A percentile compares a stretch with the other conserved stretches of the same genome.
Conservation (phyloP, 2,113 vertebrate genomes). For the Tragelaphus buxtoni region DNA sequence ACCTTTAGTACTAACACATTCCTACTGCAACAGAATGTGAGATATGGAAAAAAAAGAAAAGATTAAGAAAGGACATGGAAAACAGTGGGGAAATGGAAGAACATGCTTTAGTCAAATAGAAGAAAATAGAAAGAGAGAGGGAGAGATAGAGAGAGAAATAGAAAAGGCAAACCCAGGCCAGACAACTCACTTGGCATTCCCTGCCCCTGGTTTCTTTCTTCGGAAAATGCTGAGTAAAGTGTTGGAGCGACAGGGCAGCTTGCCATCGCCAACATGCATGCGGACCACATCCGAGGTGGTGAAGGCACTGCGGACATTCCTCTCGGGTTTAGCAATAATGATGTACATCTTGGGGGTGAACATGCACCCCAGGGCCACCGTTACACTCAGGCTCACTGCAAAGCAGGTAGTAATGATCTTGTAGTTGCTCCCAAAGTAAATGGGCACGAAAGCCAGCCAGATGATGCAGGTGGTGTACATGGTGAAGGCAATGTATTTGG, state of each 20-base stretch:
- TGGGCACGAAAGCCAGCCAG: slow-evolving; percentile 99
- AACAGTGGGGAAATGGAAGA: neutral
- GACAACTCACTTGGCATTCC: slow-evolving; percentile 92
- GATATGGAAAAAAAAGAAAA: neutral
- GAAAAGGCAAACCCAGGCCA: neutral
- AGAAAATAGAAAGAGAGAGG: neutral
- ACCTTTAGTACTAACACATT: neutral
- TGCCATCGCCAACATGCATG: slow-evolving; percentile 98
- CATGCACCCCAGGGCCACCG: slow-evolving; percentile 98
- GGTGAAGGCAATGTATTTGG: slow-evolving; percentile 99
- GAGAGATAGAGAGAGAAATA: neutral
- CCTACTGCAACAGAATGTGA: neutral
- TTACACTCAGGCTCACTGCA: slow-evolving; percentile 97
- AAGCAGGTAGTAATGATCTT: slow-evolving; percentile 99
- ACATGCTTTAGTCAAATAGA: neutral
- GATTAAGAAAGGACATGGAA: neutral
- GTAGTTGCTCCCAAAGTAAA: slow-evolving; percentile 99
- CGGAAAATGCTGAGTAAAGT: slow-evolving; percentile 97
- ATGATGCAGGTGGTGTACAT: slow-evolving; percentile 99
- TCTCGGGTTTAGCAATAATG: slow-evolving; percentile 98
- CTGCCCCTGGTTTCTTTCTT: slow-evolving; percentile 91
- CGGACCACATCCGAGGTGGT: slow-evolving; percentile 98
- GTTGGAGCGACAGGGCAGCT: slow-evolving; percentile 92
- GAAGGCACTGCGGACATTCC: slow-evolving; percentile 99
- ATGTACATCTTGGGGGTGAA: slow-evolving; percentile 99